A percentile compares a stretch with the other conserved stretches of the same genome.
phyloP scores from a whole-genome alignment of 1,140 invertebrate genomes.

The Atta colombica region DNA sequence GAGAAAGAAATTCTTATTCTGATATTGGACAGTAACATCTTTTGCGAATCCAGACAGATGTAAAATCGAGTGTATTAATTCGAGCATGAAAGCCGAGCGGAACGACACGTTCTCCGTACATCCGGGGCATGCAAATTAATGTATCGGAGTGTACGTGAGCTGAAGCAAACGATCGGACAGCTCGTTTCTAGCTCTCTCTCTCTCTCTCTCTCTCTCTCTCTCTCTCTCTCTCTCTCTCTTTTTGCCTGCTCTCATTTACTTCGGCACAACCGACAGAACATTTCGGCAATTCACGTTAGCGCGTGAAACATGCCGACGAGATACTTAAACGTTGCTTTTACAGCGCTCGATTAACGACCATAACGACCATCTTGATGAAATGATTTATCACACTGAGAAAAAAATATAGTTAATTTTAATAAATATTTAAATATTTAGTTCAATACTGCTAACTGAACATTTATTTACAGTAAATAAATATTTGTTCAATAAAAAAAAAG shows the following conservation, averaged over 20 bases:
- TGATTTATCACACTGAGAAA: neutral
- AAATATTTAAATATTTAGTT: too few relatives aligned
- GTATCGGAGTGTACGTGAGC: constrained; percentile 34
- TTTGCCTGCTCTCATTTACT: constrained; percentile 53
- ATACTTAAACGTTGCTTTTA: constrained; percentile 55
- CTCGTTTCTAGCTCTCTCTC: constrained; percentile 32
- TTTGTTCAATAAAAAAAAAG: too few relatives aligned
- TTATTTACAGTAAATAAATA: too few relatives aligned
- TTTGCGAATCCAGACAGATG: neutral
- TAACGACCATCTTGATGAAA: neutral
- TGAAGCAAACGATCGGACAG: constrained; percentile 14
- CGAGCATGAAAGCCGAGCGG: neutral
- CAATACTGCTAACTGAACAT: too few relatives aligned
- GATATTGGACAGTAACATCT: neutral
- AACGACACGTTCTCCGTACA: constrained; percentile 16
- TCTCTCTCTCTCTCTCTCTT: constrained; percentile 21
- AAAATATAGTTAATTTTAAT: too few relatives aligned
- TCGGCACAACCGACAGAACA: constrained; percentile 25
- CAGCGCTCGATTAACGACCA: constrained; percentile 43
- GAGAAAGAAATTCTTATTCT: too few relatives aligned
- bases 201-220: constrained; percentile 15
- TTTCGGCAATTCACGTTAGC: constrained; percentile 62
- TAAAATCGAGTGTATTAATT: constrained; percentile 47
- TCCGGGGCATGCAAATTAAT: constrained; percentile 51
- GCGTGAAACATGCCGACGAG: constrained; percentile 40